Base-by-base conservation (phyloP, 2,113 vertebrate genomes). In the Psittacara wagleri region DNA sequence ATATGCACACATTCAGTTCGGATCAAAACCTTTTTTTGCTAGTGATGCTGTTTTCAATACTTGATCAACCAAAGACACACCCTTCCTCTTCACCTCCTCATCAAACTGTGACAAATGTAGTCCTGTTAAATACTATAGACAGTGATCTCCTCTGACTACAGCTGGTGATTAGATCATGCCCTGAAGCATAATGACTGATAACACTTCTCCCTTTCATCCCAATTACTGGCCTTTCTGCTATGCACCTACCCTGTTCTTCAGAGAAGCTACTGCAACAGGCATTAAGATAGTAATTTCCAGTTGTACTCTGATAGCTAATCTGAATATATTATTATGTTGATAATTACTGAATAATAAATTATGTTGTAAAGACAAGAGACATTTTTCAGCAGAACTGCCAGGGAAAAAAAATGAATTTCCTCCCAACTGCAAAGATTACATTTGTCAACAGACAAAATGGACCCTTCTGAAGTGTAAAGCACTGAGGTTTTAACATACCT, bases 151-250 rank as follows among this genome's bases (percentile, higher is more conserved):
- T 96, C 90, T 94, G 95, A 95, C 90, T 97, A 96, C 92, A 96
- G 88, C 94, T 97, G 95, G 84, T 94, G 94, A 97, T 97, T 95
- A 96, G 82, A 95, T 97, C 97, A 89, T 95, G 95, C 95, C 95
- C 97, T 88, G 90, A 95, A 96, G 95, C 96, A 93, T 67, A 94
- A 95, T 69, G 87, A 86, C 83, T 94, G 73, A 89, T 88, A 91
- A 94, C 90, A 75, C 85, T 95, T 95, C 86, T 88, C 83, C 37
- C 72, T 94, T 96, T 95, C 83, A 93, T 94, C 82, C 77, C 82
- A 92, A 23, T 92, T 95, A 95, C 52, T 89, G 92, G 69, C 73
- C 76, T 88, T 59, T 68, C 86, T 86, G 52, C 66, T 41, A 44
- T 1, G 2, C 4, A 92, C 39, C 83, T 86, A 94, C 46, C 18